A percentile compares a stretch with the other conserved stretches of the same genome.
Conservation (phyloP, 2,113 vertebrate genomes). For the Telmatochromis brachygnathus region DNA sequence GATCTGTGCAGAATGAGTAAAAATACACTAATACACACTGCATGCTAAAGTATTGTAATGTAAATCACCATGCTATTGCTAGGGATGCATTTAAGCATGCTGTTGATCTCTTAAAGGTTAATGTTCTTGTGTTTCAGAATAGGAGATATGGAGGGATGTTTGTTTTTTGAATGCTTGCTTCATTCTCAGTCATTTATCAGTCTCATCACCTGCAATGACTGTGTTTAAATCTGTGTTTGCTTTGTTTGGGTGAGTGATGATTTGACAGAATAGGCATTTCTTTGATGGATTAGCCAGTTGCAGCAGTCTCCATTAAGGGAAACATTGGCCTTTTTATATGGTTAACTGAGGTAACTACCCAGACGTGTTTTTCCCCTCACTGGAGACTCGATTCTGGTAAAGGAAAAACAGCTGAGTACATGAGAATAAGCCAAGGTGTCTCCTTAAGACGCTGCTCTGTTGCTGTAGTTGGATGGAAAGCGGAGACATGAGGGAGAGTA, state of each 20-base stretch:
- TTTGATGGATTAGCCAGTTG: not conserved
- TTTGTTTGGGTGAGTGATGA: not conserved
- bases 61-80: not conserved
- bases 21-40: not conserved
- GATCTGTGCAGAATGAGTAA: not conserved
- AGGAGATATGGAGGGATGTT: not conserved
- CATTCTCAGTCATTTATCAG: not conserved
- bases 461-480: conserved; percentile 1
- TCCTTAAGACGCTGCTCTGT: not conserved
- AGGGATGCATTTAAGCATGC: not conserved
- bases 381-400: not conserved
- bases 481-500: not conserved
- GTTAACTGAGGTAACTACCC: not conserved
- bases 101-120: not conserved
- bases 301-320: not conserved
- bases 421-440: not conserved
- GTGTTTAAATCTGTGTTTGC: not conserved
- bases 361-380: not conserved
- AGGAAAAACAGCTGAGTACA: conserved; percentile 25
- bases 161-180: not conserved
- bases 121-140: not conserved
- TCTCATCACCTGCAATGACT: not conserved
- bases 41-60: not conserved
- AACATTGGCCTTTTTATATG: not conserved
- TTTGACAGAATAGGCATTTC: not conserved